These are phyloP conservation scores for Cheumatopsyche charites DNA, from an alignment of 1,140 invertebrate species.

Conservation along the genomic window DNA sequence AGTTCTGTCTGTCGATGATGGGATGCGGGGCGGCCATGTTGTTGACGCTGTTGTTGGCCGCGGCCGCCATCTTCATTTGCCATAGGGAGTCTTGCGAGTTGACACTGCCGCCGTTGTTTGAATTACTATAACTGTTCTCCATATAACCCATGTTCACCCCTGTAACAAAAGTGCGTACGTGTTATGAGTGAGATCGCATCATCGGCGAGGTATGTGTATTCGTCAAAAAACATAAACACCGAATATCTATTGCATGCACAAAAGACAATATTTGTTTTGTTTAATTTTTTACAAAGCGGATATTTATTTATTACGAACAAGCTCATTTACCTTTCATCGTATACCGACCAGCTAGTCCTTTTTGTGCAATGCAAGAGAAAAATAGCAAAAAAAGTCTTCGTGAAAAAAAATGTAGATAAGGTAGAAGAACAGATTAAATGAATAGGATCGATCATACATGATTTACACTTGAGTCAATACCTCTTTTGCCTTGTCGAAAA, in stretches of 20 bases:
- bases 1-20: constrained; percentile 67
- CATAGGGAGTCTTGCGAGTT: constrained; percentile 94
- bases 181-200: background rate
- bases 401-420: constrained; percentile 11
- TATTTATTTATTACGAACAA: constrained; percentile 16
- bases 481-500: constrained; percentile 18
- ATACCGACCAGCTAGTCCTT: constrained; percentile 57
- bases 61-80: constrained; percentile 88
- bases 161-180: constrained; percentile 52
- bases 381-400: constrained; percentile 41
- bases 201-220: background rate
- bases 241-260: constrained; percentile 44
- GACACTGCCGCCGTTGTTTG: constrained; percentile 89
- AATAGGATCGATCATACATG: constrained; percentile 25
- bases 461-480: constrained; percentile 21
- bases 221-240: background rate
- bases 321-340: constrained; percentile 54
- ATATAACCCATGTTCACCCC: constrained; percentile 87
- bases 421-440: constrained; percentile 2
- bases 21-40: constrained; percentile 63
- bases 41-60: constrained; percentile 66
- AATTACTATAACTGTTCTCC: constrained; percentile 90
- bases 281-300: constrained; percentile 45
- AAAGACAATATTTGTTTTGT: constrained; percentile 44
- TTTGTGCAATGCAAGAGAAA: constrained; percentile 53